Conservation (phyloP, 2,797 vertebrate species). For the Benthosema pterotum region DNA sequence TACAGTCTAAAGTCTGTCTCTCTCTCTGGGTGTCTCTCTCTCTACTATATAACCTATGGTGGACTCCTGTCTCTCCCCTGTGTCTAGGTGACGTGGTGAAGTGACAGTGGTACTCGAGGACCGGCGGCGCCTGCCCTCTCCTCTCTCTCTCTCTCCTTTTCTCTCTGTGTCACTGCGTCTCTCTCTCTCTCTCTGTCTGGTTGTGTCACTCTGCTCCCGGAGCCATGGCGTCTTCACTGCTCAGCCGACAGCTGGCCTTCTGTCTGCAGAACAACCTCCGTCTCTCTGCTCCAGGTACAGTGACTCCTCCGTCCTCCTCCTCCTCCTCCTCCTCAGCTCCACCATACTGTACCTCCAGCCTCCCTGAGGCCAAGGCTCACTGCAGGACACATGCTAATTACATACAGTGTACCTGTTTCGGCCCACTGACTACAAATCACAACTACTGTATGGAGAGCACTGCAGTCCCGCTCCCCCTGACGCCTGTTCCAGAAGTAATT, state of each 20-base stretch:
- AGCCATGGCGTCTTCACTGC: constrained; percentile 85
- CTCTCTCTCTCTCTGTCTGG: constrained; percentile 2
- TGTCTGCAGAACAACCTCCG: constrained; percentile 79
- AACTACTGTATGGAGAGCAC: too few relatives aligned
- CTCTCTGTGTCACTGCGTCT: not conserved
- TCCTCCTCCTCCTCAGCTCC: too few relatives aligned
- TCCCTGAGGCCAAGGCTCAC: too few relatives aligned
- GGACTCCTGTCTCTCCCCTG: not conserved
- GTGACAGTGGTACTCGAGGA: constrained; percentile 10
- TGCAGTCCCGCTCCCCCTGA: too few relatives aligned
- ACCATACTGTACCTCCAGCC: too few relatives aligned
- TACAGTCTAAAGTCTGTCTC: constrained; percentile 2
- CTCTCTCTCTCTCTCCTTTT: constrained; percentile 4
- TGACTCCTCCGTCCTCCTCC: not conserved
- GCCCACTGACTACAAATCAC: too few relatives aligned
- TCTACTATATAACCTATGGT: not conserved
- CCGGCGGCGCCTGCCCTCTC: constrained; percentile 19
- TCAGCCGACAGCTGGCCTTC: constrained; percentile 79
- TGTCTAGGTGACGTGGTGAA: constrained; percentile 44
- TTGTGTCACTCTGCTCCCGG: not conserved
- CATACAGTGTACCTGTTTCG: too few relatives aligned
- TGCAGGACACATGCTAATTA: too few relatives aligned
- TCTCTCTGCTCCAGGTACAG: constrained; percentile 76
- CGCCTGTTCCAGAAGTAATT: too few relatives aligned
- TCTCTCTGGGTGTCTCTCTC: not conserved